Evolutionary conservation across 2,888 invertebrate species (phyloP).

Genomic region (Neoitamus cyanurus): DNA sequence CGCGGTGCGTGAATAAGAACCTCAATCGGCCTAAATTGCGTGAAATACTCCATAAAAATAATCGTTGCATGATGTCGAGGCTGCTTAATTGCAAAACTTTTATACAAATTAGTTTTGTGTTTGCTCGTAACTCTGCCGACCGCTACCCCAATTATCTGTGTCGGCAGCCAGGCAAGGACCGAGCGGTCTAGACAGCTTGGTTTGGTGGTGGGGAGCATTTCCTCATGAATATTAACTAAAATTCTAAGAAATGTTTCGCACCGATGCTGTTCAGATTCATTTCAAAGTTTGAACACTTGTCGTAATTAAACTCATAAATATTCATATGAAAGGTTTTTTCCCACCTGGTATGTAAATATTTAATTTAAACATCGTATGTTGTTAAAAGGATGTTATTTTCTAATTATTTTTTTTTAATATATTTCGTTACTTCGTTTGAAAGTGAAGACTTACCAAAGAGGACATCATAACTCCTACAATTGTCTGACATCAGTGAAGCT

Average conservation of each 20-base stretch:
- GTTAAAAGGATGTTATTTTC: no score
- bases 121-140: not conserved
- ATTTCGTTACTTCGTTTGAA: no score
- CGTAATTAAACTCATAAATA: not conserved
- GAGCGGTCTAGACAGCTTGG: not conserved
- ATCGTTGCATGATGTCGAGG: not conserved
- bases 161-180: not conserved
- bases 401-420: no score
- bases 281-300: not conserved
- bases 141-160: not conserved
- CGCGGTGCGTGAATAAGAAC: slow-evolving; percentile 19
- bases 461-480: no score
- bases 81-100: slow-evolving; percentile 1
- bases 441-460: no score
- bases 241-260: not conserved
- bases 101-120: slow-evolving; percentile 4
- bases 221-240: not conserved
- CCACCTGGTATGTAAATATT: no score
- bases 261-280: not conserved
- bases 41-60: slow-evolving; percentile 20
- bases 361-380: no score
- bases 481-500: no score
- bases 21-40: slow-evolving; percentile 14
- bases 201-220: not conserved
- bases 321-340: no score